Conservation (phyloP, 2,888 invertebrate species). For the Hirtodrosophila cameraria region DNA sequence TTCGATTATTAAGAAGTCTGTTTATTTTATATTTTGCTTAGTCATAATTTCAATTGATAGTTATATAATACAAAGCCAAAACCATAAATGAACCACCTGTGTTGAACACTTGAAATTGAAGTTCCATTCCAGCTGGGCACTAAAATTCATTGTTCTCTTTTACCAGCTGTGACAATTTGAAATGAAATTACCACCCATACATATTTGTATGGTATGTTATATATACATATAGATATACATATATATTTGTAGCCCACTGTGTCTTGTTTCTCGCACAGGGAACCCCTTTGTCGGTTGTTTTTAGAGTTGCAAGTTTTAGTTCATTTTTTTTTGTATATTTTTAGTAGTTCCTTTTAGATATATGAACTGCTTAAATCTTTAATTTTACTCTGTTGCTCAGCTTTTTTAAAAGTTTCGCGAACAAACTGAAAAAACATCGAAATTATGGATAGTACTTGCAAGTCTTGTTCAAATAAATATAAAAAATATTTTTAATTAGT, state of each 20-base stretch:
- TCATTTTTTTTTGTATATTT: too few species aligned
- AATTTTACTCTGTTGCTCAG: too few species aligned
- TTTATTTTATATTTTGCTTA: slow-evolving; percentile 14
- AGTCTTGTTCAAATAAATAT: too few species aligned
- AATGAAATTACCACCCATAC: slow-evolving; percentile 52
- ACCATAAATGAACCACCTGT: slow-evolving; percentile 21
- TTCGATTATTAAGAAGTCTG: too few species aligned
- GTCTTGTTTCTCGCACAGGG: not conserved
- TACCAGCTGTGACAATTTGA: slow-evolving; percentile 39
- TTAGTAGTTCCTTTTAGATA: too few species aligned
- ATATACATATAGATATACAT: not conserved
- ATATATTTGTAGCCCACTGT: not conserved
- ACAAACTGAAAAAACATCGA: too few species aligned
- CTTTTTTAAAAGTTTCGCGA: too few species aligned
- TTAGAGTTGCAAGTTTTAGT: too few species aligned
- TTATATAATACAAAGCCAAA: slow-evolving; percentile 33
- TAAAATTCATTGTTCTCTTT: slow-evolving; percentile 23
- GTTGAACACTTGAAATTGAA: slow-evolving; percentile 26
- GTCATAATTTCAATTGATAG: slow-evolving; percentile 35
- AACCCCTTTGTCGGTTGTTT: slow-evolving; percentile 11
- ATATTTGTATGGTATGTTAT: not conserved
- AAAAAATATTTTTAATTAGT: too few species aligned
- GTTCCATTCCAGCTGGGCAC: slow-evolving; percentile 11
- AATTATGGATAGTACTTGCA: too few species aligned
- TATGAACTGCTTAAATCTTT: too few species aligned